A percentile compares a stretch with the other conserved stretches of the same genome.
These are phyloP conservation scores for Actias luna DNA, from an alignment of 2,888 invertebrate genomes.

Conservation along the genomic window DNA sequence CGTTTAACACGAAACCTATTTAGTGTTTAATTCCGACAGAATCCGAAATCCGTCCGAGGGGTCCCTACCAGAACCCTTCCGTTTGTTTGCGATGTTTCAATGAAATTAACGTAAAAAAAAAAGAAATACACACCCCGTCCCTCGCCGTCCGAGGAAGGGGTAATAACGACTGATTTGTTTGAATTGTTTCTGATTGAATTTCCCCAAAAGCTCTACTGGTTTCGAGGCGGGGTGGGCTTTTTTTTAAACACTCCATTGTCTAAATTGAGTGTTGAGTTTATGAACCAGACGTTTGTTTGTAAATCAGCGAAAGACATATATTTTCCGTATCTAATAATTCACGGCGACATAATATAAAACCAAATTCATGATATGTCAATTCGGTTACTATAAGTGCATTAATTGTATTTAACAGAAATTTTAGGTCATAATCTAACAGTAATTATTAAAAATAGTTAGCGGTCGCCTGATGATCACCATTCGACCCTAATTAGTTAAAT, in stretches of 20 bases:
- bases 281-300: no score
- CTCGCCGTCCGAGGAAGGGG: slow-evolving; percentile 26
- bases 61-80: slow-evolving; percentile 6
- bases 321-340: no score
- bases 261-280: background rate
- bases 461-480: no score
- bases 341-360: no score
- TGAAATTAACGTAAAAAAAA: slow-evolving; percentile 24
- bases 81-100: slow-evolving; percentile 21
- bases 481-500: no score
- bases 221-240: background rate
- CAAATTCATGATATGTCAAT: no score
- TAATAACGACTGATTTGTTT: slow-evolving; percentile 16
- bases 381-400: no score
- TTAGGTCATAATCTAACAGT: no score
- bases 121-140: background rate
- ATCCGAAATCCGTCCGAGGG: slow-evolving; percentile 19
- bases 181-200: slow-evolving; percentile 10
- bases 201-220: background rate
- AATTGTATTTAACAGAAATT: no score
- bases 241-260: background rate
- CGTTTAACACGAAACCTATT: slow-evolving; percentile 35
- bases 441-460: no score
- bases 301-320: no score
- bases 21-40: slow-evolving; percentile 35